Base-by-base conservation (phyloP, 2,888 invertebrate genomes). In the Hirtodrosophila duncani region DNA sequence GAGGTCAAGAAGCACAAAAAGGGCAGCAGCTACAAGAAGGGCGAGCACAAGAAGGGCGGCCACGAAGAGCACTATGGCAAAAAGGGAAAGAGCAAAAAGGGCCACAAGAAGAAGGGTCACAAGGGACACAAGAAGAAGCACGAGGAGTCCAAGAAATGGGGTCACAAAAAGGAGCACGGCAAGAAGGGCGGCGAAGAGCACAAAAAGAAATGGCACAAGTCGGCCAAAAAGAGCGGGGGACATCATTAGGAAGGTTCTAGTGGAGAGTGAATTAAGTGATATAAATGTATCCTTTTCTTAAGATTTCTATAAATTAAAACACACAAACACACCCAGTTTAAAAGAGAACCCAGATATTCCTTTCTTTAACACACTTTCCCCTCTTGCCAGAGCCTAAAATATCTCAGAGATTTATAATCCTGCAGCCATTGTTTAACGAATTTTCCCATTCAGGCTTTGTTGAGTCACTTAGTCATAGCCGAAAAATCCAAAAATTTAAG, bases 1-100 rank as follows among this genome's bases (percentile, higher is more conserved):
- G 93, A 94, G 83, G 92, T 92, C 80, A 92, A 93, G 69, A 93
- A 92, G 14, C 92, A 93, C 87, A 93, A 94, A 87, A 93, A 94
- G 87, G 95, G 94, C 49, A 93, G 93, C 3, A 91, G 92, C 84
- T 90, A 91, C 85, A 93, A 94, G 87, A 93, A 93, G 72, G 93
- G 93, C n/a, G 93, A 93, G 83, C 91, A 93, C 81, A 91, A 94
- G 75, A 91, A 92, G 30, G 92, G 90, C 5, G 92, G 92, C 69
- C 92, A 94, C 72, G 91, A 92, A 70, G 92, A 92, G 68, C 91
- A 93, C 80, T 91, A 94, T 65, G 94, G 93, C 23, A 92, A 94
- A 86, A 93, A 94, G 83, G 94, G 94, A 1, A 91, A 92, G 75
- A 91, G 92, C 81, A 92, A 93, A 82, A 93, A 94, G 83, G 95